phyloP scores from a whole-genome alignment of 2,113 vertebrate species.

The Colinus virginianus region DNA sequence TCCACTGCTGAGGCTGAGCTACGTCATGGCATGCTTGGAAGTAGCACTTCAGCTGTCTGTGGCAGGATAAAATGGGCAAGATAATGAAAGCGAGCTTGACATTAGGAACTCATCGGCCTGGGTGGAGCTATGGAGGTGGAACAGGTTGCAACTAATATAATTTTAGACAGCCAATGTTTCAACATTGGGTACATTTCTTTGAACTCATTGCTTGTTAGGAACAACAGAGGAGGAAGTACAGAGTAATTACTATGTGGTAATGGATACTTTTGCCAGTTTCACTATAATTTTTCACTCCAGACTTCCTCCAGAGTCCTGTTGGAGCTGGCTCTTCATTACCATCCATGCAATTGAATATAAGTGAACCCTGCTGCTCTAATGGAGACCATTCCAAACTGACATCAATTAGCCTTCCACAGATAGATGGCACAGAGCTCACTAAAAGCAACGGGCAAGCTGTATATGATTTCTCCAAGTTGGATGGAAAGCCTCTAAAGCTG shows the following conservation, averaged over 20 bases:
- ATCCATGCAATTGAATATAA: background rate
- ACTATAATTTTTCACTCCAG: background rate
- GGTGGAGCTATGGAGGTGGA: background rate
- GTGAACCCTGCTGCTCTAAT: background rate
- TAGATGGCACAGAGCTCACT: background rate
- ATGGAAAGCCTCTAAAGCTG: background rate
- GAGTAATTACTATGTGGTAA: background rate
- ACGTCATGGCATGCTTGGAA: accelerated
- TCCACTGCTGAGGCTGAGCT: background rate
- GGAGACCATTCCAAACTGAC: background rate
- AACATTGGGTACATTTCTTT: background rate
- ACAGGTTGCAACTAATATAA: background rate
- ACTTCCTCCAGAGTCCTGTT: background rate
- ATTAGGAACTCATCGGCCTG: background rate
- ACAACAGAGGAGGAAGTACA: background rate
- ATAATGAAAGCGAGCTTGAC: background rate
- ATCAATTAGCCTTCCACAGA: background rate
- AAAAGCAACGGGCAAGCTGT: background rate
- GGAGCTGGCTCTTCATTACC: background rate
- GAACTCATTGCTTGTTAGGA: background rate
- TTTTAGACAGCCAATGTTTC: background rate
- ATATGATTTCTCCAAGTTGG: background rate
- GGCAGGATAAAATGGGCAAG: background rate
- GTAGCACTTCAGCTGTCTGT: background rate
- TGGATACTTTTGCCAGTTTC: constrained; percentile 2